phyloP scores from a whole-genome alignment of 2,888 invertebrate genomes.

The Abscondita cerata region DNA sequence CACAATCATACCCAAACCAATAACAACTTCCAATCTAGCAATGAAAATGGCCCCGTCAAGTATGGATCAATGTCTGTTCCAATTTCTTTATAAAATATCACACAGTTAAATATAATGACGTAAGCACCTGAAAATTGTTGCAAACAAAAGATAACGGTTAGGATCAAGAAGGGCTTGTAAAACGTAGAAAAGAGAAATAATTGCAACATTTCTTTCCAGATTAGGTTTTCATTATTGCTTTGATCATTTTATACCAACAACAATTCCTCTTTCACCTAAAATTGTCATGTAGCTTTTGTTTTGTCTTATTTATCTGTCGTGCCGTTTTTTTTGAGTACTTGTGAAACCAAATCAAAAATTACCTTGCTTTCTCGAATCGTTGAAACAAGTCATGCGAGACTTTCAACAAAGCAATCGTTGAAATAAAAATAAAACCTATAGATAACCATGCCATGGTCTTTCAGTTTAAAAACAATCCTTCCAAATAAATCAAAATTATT shows the following conservation, averaged over 20 bases:
- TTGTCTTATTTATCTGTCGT: too few species aligned
- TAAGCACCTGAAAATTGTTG: constrained; percentile 70
- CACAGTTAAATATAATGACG: constrained; percentile 67
- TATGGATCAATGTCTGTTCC: constrained; percentile 51
- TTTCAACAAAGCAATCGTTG: background rate
- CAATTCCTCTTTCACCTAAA: constrained; percentile 63
- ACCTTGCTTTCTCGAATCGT: too few species aligned
- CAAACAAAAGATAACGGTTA: constrained; percentile 64
- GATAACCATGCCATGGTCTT: background rate
- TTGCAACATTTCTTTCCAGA: constrained; percentile 52
- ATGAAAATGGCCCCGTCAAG: constrained; percentile 50
- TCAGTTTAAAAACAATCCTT: background rate
- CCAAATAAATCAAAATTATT: background rate
- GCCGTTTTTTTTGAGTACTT: too few species aligned
- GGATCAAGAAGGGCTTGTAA: constrained; percentile 65
- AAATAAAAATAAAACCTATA: background rate
- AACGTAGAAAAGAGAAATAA: constrained; percentile 64
- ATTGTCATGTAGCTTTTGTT: too few species aligned
- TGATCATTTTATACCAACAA: constrained; percentile 63
- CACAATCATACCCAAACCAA: constrained; percentile 64
- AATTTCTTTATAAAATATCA: constrained; percentile 60
- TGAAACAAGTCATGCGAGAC: background rate
- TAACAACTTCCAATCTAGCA: constrained; percentile 61
- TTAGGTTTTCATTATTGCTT: constrained; percentile 51
- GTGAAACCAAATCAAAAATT: background rate